phyloP scores from a whole-genome alignment of 2,888 invertebrate species.

The Clivina fossor region DNA sequence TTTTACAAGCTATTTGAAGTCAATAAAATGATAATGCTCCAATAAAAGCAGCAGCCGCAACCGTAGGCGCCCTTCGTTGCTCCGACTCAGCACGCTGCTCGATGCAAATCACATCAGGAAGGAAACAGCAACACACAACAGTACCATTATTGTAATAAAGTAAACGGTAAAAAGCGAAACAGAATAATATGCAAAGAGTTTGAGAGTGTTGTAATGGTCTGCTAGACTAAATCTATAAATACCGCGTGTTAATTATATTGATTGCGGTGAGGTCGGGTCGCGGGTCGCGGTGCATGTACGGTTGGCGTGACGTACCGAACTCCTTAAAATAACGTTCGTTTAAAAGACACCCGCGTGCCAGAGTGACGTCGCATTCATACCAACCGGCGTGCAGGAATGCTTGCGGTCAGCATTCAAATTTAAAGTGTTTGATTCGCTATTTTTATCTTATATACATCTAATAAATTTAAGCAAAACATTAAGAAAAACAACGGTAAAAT shows the following conservation, averaged over 20 bases:
- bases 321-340: constrained; percentile 36
- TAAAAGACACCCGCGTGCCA: constrained; percentile 18
- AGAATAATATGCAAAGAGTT: constrained; percentile 32
- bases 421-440: too few species aligned
- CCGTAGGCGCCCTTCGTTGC: constrained; percentile 11
- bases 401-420: constrained; percentile 20
- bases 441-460: too few species aligned
- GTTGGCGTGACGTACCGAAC: constrained; percentile 48
- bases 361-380: constrained; percentile 21
- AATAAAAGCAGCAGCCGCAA: constrained; percentile 50
- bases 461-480: background rate
- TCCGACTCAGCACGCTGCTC: constrained; percentile 31
- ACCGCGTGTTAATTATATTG: constrained; percentile 53
- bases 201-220: constrained; percentile 12
- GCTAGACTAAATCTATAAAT: constrained; percentile 51
- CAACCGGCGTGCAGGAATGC: constrained; percentile 13
- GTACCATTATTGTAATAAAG: constrained; percentile 6
- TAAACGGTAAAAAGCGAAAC: constrained; percentile 25
- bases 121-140: constrained; percentile 41
- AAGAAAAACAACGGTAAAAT: constrained; percentile 7
- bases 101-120: constrained; percentile 55
- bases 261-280: constrained; percentile 46
- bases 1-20: constrained; percentile 60
- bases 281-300: constrained; percentile 20
- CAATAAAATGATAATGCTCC: constrained; percentile 58